phyloP scores from a whole-genome alignment of 2,113 vertebrate genomes.

The Australoheros scitulus region DNA sequence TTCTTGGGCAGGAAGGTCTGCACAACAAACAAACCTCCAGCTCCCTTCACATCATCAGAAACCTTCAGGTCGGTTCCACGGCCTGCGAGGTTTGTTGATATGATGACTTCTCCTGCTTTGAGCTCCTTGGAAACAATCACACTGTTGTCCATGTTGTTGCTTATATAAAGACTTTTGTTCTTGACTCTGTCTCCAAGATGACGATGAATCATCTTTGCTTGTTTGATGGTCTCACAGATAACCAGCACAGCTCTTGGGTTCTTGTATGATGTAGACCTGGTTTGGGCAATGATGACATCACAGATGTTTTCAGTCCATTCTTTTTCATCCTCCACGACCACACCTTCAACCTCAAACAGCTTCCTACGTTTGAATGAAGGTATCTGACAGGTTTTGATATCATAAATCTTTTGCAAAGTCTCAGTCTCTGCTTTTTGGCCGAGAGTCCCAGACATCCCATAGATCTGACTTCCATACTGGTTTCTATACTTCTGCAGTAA shows the following conservation, averaged over 20 bases:
- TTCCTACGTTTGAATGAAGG: conserved; percentile 70
- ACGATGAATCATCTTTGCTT: conserved; percentile 15
- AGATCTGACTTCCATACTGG: conserved; percentile 56
- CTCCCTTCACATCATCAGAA: too few relatives aligned
- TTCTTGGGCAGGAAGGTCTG: too few relatives aligned
- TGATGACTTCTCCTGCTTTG: too few relatives aligned
- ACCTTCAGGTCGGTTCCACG: too few relatives aligned
- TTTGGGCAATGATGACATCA: conserved; percentile 33
- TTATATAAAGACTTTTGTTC: too few relatives aligned
- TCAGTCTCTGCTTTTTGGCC: conserved; percentile 63
- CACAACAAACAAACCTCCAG: too few relatives aligned
- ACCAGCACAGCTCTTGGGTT: conserved; percentile 64
- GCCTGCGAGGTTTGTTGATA: too few relatives aligned
- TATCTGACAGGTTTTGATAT: conserved; percentile 59
- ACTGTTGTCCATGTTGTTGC: too few relatives aligned
- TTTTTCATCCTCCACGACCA: conserved; percentile 13
- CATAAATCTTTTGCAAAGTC: neutral
- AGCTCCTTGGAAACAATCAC: too few relatives aligned
- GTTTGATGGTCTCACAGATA: conserved; percentile 75
- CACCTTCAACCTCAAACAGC: conserved; percentile 69
- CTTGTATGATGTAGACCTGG: conserved; percentile 19
- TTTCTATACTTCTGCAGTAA: conserved; percentile 58
- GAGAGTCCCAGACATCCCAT: conserved; percentile 74
- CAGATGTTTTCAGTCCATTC: conserved; percentile 62
- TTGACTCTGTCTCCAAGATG: too few relatives aligned